These are phyloP conservation scores for Trissolcus brochymenae DNA, from an alignment of 2,888 invertebrate genomes.

Conservation along the genomic window DNA sequence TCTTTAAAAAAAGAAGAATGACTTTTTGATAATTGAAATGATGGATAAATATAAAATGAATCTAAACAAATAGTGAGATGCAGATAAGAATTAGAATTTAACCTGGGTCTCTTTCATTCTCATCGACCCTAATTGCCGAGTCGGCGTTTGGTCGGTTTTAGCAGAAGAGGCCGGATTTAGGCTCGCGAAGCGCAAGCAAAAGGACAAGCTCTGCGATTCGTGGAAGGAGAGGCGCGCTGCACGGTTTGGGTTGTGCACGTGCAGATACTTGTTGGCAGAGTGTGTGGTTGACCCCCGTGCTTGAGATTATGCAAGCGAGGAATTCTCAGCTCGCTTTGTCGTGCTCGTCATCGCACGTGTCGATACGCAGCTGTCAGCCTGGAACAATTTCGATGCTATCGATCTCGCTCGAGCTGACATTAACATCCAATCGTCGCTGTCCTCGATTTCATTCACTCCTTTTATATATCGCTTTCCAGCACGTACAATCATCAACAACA, in stretches of 20 bases:
- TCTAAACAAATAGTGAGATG: not conserved
- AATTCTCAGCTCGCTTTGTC: slow-evolving; percentile 14
- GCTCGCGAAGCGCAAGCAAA: slow-evolving; percentile 25
- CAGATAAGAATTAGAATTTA: no score
- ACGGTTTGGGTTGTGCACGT: slow-evolving; percentile 36
- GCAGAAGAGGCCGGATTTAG: slow-evolving; percentile 31
- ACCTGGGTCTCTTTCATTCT: no score
- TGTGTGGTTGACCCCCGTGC: slow-evolving; percentile 24
- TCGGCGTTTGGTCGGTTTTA: slow-evolving; percentile 7
- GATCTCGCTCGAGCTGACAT: slow-evolving; percentile 37
- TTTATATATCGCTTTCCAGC: slow-evolving; percentile 29
- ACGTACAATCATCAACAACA: slow-evolving; percentile 19
- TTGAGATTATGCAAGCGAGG: slow-evolving; percentile 33
- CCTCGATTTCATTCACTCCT: slow-evolving; percentile 41
- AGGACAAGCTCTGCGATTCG: slow-evolving; percentile 33
- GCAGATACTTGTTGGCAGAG: slow-evolving; percentile 22
- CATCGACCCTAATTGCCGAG: no score
- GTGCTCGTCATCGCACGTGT: slow-evolving; percentile 1
- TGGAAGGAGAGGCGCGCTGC: slow-evolving; percentile 23
- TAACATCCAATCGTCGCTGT: slow-evolving; percentile 25
- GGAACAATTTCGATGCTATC: slow-evolving; percentile 9
- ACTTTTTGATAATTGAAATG: no score
- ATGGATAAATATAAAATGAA: no score
- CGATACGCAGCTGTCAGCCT: slow-evolving; percentile 1
- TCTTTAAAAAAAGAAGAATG: no score